Evolutionary conservation across 1,140 invertebrate genomes (phyloP).

Genomic region (Drosophila lini): DNA sequence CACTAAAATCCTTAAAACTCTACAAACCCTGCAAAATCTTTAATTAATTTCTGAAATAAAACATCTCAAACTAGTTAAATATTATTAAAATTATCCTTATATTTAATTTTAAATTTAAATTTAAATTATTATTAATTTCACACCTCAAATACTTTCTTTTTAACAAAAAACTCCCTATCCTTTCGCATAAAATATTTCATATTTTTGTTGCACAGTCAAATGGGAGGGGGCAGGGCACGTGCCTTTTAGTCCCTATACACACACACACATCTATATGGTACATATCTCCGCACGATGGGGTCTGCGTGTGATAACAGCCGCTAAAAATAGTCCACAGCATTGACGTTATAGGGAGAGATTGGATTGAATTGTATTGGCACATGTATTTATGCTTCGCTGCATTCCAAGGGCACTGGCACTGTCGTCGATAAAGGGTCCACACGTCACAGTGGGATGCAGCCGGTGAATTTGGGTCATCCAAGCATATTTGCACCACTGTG

Average conservation of each 20-base stretch:
- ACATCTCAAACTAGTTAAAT: no score
- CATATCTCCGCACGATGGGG: conserved; percentile 14
- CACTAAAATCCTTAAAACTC: neutral
- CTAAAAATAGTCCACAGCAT: conserved; percentile 55
- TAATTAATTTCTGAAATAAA: neutral
- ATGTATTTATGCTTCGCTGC: conserved; percentile 53
- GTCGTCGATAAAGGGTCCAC: conserved; percentile 12
- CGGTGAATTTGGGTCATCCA: neutral
- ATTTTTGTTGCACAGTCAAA: conserved; percentile 3
- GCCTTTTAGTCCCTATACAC: conserved; percentile 23
- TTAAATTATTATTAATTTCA: neutral
- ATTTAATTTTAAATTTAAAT: no score
- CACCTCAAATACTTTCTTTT: neutral
- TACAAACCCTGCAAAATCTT: neutral
- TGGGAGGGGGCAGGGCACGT: conserved; percentile 25
- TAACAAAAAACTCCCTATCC: neutral
- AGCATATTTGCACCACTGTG: conserved; percentile 34
- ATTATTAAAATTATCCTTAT: no score
- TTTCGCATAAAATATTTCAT: neutral
- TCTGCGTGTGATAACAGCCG: conserved; percentile 50
- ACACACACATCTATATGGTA: conserved; percentile 4
- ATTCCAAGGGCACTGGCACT: conserved; percentile 30
- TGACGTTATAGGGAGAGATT: conserved; percentile 54
- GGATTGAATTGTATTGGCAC: conserved; percentile 49
- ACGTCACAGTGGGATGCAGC: conserved; percentile 8